Evolutionary conservation across 2,797 vertebrate species (phyloP).

Genomic region (Gallinago stenura): DNA sequence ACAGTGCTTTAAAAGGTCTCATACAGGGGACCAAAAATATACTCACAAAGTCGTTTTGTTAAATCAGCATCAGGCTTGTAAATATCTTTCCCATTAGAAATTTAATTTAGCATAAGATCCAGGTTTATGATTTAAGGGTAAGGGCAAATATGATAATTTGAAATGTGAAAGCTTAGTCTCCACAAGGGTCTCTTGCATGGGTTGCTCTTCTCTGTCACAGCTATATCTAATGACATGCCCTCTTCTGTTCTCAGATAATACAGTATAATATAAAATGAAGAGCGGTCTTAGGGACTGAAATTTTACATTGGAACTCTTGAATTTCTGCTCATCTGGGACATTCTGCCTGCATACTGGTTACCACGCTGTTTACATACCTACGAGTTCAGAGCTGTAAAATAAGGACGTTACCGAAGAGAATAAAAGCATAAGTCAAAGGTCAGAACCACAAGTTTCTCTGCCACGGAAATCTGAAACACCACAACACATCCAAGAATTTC

Average conservation of each 20-base stretch:
- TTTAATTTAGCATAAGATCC: neutral
- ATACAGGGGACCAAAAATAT: neutral
- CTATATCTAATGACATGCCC: neutral
- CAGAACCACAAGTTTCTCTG: neutral
- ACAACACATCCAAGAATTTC: neutral
- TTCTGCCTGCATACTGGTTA: neutral
- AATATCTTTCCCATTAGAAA: neutral
- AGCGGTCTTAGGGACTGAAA: neutral
- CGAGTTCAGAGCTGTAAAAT: neutral
- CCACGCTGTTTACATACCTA: neutral
- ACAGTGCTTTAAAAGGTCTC: neutral
- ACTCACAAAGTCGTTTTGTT: neutral
- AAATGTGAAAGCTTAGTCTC: neutral
- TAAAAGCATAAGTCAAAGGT: neutral
- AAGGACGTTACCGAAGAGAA: neutral
- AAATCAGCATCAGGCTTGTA: neutral
- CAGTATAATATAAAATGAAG: neutral
- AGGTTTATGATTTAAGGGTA: neutral
- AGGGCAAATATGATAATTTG: neutral
- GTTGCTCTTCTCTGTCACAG: neutral
- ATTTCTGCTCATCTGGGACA: neutral
- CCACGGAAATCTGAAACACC: neutral
- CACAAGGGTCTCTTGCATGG: fast-evolving
- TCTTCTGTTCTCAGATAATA: neutral
- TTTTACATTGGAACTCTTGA: neutral